A percentile compares a stretch with the other conserved stretches of the same genome.
Conservation (phyloP, 1,140 invertebrate species). For the Rhysida immarginata region DNA sequence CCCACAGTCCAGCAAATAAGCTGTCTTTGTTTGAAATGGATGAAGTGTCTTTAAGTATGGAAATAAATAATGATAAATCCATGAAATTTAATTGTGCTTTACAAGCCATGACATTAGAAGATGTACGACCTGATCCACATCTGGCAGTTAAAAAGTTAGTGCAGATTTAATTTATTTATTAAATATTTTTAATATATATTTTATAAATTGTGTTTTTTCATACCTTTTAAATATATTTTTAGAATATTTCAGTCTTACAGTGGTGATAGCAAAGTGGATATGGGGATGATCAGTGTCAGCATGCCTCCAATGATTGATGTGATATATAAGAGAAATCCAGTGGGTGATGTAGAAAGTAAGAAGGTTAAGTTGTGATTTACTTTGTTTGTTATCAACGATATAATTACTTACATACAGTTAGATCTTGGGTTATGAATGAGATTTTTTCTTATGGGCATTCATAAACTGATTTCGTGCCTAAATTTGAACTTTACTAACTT, state of each 20-base stretch:
- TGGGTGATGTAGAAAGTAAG: conserved; percentile 37
- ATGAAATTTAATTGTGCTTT: conserved; percentile 53
- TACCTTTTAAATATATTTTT: conserved; percentile 11
- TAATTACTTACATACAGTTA: no score
- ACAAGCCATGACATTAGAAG: conserved; percentile 49
- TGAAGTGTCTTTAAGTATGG: conserved; percentile 45
- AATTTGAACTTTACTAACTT: no score
- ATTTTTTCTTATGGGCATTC: no score
- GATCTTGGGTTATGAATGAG: no score
- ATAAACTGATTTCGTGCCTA: no score
- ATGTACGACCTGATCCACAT: conserved; percentile 48
- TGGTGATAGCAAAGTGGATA: conserved; percentile 38
- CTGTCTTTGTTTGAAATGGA: conserved; percentile 51
- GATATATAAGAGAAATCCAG: conserved; percentile 41
- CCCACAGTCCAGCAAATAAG: conserved; percentile 51
- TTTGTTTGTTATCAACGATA: no score
- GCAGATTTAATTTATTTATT: background rate
- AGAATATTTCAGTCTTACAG: conserved; percentile 52
- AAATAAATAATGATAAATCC: conserved; percentile 51
- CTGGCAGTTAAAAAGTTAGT: conserved; percentile 46
- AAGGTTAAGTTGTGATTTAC: conserved; percentile 3
- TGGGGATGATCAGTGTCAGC: conserved; percentile 44
- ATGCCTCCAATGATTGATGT: conserved; percentile 49
- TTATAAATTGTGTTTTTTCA: background rate
- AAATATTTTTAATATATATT: background rate